Evolutionary conservation across 2,888 invertebrate species (phyloP).

Genomic region (Hylaea fasciaria): DNA sequence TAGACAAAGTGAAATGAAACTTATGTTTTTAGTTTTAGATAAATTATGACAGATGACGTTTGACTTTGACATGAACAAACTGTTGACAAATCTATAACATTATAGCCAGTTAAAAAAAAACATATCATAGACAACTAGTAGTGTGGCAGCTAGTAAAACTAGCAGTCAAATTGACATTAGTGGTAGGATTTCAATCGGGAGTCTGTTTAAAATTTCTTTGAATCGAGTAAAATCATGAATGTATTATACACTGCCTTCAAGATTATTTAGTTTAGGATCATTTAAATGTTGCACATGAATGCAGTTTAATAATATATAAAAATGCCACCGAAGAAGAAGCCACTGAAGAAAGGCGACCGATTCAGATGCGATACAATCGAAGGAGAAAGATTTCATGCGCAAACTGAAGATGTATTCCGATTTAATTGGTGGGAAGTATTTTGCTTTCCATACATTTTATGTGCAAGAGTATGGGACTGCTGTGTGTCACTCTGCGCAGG

Average conservation of each 20-base stretch:
- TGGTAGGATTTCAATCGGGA: neutral
- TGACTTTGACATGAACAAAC: too few relatives aligned
- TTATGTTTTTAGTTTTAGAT: too few relatives aligned
- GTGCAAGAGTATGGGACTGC: slow-evolving; percentile 65
- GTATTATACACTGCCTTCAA: too few relatives aligned
- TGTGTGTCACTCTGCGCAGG: slow-evolving; percentile 65
- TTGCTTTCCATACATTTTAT: slow-evolving; percentile 72
- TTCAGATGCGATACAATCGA: slow-evolving; percentile 57
- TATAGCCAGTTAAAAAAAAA: neutral
- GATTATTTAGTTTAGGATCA: neutral
- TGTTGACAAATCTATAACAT: neutral
- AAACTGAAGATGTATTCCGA: slow-evolving; percentile 60
- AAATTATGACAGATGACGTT: too few relatives aligned
- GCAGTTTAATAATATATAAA: slow-evolving; percentile 1
- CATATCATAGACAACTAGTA: neutral
- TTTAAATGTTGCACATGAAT: neutral
- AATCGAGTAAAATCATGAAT: neutral
- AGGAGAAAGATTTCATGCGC: slow-evolving; percentile 62
- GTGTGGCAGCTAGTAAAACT: neutral
- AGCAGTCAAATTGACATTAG: neutral
- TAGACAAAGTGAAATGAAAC: neutral
- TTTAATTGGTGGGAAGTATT: slow-evolving; percentile 75
- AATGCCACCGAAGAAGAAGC: slow-evolving; percentile 58
- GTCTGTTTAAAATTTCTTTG: neutral
- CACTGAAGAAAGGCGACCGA: slow-evolving; percentile 41